Evolutionary conservation across 2,113 vertebrate genomes (phyloP), one percentile per base, ranked within the genome.

Genomic region (Hyaena hyaena): DNA sequence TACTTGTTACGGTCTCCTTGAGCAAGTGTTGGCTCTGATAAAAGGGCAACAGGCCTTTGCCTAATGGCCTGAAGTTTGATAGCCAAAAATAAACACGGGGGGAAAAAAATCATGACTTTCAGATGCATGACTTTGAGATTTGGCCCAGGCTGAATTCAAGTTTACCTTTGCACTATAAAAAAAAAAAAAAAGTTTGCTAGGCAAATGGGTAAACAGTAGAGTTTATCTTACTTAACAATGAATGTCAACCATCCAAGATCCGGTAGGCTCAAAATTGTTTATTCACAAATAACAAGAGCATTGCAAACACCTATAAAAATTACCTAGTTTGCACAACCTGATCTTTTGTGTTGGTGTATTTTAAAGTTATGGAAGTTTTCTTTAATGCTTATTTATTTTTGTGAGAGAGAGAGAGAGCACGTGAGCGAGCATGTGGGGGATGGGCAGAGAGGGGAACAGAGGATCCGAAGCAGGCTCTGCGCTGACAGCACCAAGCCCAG

Each of bases 161-260:
- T 95, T 98, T 96, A 97, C 92, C 88, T 97, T 92, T 95, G 87
- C 10, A 93, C 73, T 93, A 66, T 95, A 92, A 84, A 61, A 84
- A 63, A 73, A 95, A 69, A n/a, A 69, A 39, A 39, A 39, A 39
- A n/a, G 21, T 87, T 80, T 88, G 21, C 48, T 69, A 87, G 90
- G 63, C 50, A 90, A 39, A 58, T 82, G 45, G 58, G 58, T 94
- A 94, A 95, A 97, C 61, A 66, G 50, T 88, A 71, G 35, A 53
- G n/a, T 94, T 95, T 97, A 83, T 84, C 63, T 94, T 86, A 88
- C 66, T 96, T 80, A 65, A 48, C 88, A 93, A 73, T 53, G 31
- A 97, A 26, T 95, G 50, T 91, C 91, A 97, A 65, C 65, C 84
- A 88, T 82, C 58, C 43, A 94, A 82, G 77, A 79, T 80, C 73